A percentile compares a stretch with the other conserved stretches of the same genome.
Evolutionary conservation across 2,888 invertebrate genomes (phyloP).

Genomic region (Drosophila macrospina): DNA sequence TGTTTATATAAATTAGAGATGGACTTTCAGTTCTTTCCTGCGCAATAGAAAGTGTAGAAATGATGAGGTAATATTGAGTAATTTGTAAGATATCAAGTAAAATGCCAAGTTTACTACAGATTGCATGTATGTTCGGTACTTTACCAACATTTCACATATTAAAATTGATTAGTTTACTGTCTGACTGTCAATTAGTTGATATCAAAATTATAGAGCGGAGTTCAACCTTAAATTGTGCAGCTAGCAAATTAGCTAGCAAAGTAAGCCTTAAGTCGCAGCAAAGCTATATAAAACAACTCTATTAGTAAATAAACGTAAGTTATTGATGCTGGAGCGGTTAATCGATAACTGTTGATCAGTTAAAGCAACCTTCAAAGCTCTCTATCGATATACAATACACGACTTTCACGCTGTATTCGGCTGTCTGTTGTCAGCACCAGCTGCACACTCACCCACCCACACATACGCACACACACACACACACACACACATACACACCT

Average conservation of each 20-base stretch:
- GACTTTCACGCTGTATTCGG: constrained; percentile 22
- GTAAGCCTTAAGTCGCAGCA: too few species aligned
- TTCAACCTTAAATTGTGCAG: too few species aligned
- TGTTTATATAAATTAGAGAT: constrained; percentile 25
- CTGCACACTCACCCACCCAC: constrained; percentile 7
- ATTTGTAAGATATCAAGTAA: too few species aligned
- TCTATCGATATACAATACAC: constrained; percentile 23
- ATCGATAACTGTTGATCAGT: constrained; percentile 10
- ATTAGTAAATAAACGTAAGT: too few species aligned
- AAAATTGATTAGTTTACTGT: too few species aligned
- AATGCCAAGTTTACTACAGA: not conserved
- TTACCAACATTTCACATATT: too few species aligned
- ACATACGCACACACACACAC: constrained; percentile 1
- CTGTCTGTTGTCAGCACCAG: constrained; percentile 22
- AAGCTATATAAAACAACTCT: too few species aligned
- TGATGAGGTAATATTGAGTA: too few species aligned
- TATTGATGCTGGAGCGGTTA: not conserved
- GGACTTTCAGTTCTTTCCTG: constrained; percentile 3
- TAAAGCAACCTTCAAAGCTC: not conserved
- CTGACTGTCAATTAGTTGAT: too few species aligned
- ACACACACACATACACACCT: not conserved
- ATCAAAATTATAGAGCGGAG: too few species aligned
- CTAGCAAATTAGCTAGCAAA: too few species aligned
- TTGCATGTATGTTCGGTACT: too few species aligned
- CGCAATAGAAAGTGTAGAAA: not conserved